A percentile compares a stretch with the other conserved stretches of the same genome.
Conservation (phyloP, 2,888 invertebrate genomes). For the Resseliella maxima region DNA sequence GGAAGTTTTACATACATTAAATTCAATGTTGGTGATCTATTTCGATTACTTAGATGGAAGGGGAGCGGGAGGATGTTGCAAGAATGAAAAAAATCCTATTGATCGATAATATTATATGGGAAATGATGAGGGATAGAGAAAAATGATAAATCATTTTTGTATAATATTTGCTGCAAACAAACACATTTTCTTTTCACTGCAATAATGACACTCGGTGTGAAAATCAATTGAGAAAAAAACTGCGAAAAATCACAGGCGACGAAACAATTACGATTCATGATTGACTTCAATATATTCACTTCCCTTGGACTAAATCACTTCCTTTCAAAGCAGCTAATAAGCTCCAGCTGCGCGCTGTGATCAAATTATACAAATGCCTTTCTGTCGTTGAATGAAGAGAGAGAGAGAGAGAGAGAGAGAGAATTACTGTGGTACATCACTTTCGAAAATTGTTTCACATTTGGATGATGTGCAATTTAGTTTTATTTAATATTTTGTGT, state of each 20-base stretch:
- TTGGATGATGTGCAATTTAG: too few relatives aligned
- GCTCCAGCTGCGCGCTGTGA: not conserved
- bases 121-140: not conserved
- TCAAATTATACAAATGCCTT: too few relatives aligned
- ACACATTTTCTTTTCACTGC: too few relatives aligned
- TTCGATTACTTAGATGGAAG: too few relatives aligned
- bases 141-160: slow-evolving; percentile 25
- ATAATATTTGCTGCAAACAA: too few relatives aligned
- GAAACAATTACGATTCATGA: not conserved
- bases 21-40: too few relatives aligned
- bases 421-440: not conserved
- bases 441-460: too few relatives aligned
- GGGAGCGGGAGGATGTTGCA: too few relatives aligned
- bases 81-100: too few relatives aligned
- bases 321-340: too few relatives aligned
- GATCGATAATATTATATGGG: not conserved
- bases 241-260: not conserved
- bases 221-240: not conserved
- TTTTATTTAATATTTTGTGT: too few relatives aligned
- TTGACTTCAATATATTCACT: not conserved
- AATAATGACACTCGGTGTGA: not conserved
- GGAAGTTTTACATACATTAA: too few relatives aligned
- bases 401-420: not conserved
- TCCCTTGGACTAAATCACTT: not conserved
- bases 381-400: not conserved